These are phyloP conservation scores for Bucorvus abyssinicus DNA, from an alignment of 2,797 vertebrate genomes.

Conservation along the genomic window DNA sequence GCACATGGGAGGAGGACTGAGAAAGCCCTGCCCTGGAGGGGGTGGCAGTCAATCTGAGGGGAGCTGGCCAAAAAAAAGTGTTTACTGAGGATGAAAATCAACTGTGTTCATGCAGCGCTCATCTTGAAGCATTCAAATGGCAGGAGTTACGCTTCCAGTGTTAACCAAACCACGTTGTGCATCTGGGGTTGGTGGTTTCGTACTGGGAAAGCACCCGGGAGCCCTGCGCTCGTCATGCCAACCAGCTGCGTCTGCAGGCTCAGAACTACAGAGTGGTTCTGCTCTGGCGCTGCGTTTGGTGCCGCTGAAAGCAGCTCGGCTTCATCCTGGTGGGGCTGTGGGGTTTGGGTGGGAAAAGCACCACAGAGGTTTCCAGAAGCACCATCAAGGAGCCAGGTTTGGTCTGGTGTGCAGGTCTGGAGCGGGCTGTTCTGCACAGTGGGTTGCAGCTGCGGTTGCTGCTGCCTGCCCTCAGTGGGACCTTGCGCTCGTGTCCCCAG, in stretches of 20 bases:
- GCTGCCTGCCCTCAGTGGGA: neutral
- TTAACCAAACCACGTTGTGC: accelerated
- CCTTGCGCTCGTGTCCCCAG: accelerated
- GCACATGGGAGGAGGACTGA: neutral
- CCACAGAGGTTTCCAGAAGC: accelerated
- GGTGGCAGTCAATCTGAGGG: neutral
- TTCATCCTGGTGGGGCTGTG: neutral
- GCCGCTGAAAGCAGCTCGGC: neutral
- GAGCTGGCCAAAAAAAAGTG: neutral
- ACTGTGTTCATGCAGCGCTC: accelerated
- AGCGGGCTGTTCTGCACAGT: neutral
- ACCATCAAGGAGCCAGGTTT: neutral
- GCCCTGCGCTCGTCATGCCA: accelerated
- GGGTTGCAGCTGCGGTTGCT: neutral
- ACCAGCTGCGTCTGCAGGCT: neutral
- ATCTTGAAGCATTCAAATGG: neutral
- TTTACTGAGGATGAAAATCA: neutral
- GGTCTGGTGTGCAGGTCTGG: neutral
- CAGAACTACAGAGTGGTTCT: accelerated
- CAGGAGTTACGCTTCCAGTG: neutral
- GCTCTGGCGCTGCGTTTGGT: neutral
- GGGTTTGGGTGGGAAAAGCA: neutral
- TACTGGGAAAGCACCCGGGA: accelerated
- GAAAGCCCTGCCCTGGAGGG: neutral
- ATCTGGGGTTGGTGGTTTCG: neutral